These are phyloP conservation scores for Apostichopus californicus DNA, from an alignment of 35 echinoderm and acorn worm species.

Conservation along the genomic window DNA sequence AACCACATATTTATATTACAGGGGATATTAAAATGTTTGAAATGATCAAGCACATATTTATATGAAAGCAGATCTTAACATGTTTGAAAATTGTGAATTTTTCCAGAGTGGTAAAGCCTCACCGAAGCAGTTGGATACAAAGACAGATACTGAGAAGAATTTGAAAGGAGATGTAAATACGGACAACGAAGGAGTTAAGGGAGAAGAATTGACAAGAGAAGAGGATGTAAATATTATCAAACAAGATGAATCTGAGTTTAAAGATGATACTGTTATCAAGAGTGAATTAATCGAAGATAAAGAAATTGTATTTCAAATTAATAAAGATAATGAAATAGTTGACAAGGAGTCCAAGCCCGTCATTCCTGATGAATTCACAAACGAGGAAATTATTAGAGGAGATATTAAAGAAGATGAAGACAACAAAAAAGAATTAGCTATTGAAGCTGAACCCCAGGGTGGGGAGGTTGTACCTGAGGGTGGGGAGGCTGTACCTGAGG, in stretches of 20 bases:
- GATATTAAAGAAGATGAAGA: neutral
- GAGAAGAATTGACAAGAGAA: neutral
- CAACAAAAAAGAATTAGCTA: neutral
- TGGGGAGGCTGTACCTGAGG: neutral
- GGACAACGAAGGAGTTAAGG: neutral
- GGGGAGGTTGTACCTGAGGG: slow-evolving; percentile 5
- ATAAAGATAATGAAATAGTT: neutral
- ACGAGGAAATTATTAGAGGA: slow-evolving; percentile 6
- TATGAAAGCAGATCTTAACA: too few relatives aligned
- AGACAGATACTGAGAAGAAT: neutral
- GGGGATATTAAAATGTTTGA: too few relatives aligned
- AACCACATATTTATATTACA: too few relatives aligned
- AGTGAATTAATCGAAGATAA: slow-evolving; percentile 30
- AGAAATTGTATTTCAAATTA: slow-evolving; percentile 18
- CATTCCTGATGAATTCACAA: neutral
- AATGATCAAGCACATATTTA: too few relatives aligned
- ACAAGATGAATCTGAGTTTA: neutral
- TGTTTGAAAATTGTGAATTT: neutral
- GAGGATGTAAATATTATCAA: neutral
- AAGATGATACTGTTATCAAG: neutral
- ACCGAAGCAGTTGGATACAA: slow-evolving; percentile 6
- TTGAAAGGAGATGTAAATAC: neutral
- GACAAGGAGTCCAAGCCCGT: neutral
- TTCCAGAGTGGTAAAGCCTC: slow-evolving; percentile 18
- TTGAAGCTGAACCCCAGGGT: neutral